Conservation (phyloP, 2,113 vertebrate species). For the Archilochus colubris region DNA sequence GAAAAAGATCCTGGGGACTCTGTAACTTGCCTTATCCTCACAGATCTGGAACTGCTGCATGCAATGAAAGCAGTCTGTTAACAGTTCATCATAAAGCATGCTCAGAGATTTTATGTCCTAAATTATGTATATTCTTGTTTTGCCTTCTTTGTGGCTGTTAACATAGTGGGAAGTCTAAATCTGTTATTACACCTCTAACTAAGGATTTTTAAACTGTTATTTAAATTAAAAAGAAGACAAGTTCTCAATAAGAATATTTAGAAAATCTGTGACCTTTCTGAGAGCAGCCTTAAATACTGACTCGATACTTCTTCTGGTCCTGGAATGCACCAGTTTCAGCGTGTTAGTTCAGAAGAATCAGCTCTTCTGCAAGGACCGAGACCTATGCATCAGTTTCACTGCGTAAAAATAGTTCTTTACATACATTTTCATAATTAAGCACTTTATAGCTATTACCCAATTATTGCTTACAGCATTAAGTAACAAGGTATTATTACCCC, state of each 20-base stretch:
- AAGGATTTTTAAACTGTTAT: background rate
- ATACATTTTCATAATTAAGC: constrained; percentile 49
- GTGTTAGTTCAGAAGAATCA: background rate
- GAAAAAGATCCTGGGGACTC: background rate
- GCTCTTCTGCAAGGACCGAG: background rate
- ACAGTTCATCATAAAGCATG: background rate
- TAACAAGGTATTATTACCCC: constrained; percentile 49
- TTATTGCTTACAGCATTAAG: constrained; percentile 56
- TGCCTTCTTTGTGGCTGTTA: background rate
- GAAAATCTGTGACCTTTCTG: background rate
- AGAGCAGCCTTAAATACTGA: background rate
- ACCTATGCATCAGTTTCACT: background rate
- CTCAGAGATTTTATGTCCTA: background rate
- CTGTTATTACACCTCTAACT: background rate
- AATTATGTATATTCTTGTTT: background rate
- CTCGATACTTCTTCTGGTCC: background rate
- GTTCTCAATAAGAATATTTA: background rate
- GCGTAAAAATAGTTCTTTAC: constrained; percentile 19
- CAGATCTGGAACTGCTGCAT: background rate
- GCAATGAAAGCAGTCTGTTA: background rate
- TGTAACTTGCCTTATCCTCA: background rate
- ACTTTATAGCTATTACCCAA: constrained; percentile 43
- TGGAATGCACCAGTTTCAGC: background rate
- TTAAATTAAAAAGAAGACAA: background rate
- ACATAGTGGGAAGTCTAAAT: background rate